A percentile compares a stretch with the other conserved stretches of the same genome.
Conservation (phyloP, 2,797 vertebrate genomes). For the Protonibea diacanthus region DNA sequence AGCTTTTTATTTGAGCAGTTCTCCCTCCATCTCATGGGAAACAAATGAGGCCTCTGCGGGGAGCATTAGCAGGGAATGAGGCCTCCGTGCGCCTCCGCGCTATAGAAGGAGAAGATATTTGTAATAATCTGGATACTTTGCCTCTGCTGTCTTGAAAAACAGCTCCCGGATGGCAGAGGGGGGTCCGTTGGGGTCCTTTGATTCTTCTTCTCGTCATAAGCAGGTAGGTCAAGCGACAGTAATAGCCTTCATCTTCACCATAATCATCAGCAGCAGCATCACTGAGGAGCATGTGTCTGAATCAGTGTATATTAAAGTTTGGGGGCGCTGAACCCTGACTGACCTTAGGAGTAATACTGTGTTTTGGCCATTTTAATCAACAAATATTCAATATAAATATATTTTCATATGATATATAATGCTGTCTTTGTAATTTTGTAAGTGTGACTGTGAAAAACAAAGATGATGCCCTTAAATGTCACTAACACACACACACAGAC, state of each 20-base stretch:
- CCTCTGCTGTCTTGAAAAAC: slow-evolving; percentile 47
- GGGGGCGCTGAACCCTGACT: slow-evolving; percentile 41
- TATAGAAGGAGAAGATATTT: slow-evolving; percentile 37
- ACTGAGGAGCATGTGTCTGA: slow-evolving; percentile 55
- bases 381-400: neutral
- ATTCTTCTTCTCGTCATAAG: slow-evolving; percentile 62
- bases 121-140: slow-evolving; percentile 46
- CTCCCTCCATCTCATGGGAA: slow-evolving; percentile 42
- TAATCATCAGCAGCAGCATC: slow-evolving; percentile 53
- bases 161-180: slow-evolving; percentile 37
- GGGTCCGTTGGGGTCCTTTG: slow-evolving; percentile 64
- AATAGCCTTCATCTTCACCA: slow-evolving; percentile 78
- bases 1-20: slow-evolving; percentile 45
- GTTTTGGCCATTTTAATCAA: neutral
- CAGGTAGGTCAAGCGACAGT: slow-evolving; percentile 74
- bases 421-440: neutral
- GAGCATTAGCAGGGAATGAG: slow-evolving; percentile 31
- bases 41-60: slow-evolving; percentile 55
- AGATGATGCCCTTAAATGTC: neutral
- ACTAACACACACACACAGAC: neutral
- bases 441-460: slow-evolving; percentile 1
- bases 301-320: slow-evolving; percentile 32
- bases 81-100: slow-evolving; percentile 21
- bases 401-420: neutral
- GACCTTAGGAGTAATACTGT: slow-evolving; percentile 25